Evolutionary conservation across 2,888 invertebrate species (phyloP).

Genomic region (Idaea biselata): DNA sequence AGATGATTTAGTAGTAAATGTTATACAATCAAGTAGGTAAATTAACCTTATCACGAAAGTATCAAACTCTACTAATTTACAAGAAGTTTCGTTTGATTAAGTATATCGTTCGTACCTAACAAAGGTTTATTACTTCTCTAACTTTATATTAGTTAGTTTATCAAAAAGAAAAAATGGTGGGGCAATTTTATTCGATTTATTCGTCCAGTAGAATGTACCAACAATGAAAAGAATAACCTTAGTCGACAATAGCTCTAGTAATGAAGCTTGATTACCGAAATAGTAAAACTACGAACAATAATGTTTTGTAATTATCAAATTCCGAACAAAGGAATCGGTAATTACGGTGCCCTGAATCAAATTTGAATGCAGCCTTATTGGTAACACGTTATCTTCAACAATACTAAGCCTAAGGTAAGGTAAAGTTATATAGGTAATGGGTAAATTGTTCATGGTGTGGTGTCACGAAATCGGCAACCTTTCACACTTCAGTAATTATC

Average conservation of each 20-base stretch:
- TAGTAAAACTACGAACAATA: background rate
- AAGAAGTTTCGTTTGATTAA: background rate
- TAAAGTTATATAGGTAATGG: conserved; percentile 42
- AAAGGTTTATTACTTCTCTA: too few species aligned
- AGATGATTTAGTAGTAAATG: too few species aligned
- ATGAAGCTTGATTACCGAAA: background rate
- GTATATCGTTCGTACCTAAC: background rate
- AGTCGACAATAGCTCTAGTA: too few species aligned
- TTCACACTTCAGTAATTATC: conserved; percentile 70
- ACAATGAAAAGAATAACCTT: too few species aligned
- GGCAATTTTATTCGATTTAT: too few species aligned
- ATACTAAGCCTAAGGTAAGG: conserved; percentile 30
- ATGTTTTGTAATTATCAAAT: background rate
- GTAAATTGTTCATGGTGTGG: conserved; percentile 18
- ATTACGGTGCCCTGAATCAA: conserved; percentile 1
- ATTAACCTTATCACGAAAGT: background rate
- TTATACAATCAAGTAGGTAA: background rate
- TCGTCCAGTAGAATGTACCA: too few species aligned
- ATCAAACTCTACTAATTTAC: background rate
- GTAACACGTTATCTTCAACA: conserved; percentile 39
- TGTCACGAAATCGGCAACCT: conserved; percentile 50
- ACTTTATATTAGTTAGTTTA: too few species aligned
- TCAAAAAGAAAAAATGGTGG: too few species aligned
- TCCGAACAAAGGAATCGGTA: conserved; percentile 7
- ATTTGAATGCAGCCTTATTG: conserved; percentile 2